Conservation (phyloP, 1,140 invertebrate species). For the Octopus bimaculoides region DNA sequence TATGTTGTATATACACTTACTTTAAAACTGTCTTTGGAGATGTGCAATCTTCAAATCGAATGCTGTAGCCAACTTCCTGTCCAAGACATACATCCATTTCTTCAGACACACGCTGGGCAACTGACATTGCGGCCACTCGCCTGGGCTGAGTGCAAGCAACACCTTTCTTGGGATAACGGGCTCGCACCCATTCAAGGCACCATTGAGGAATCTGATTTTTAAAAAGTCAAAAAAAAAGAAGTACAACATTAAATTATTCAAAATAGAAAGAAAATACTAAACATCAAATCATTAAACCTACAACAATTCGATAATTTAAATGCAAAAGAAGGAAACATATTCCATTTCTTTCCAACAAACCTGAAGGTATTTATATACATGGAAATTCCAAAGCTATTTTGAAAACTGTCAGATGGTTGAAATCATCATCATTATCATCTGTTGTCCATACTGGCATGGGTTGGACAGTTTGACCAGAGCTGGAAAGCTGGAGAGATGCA, state of each 20-base stretch:
- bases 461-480: too few species aligned
- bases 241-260: background rate
- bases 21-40: conserved; percentile 86
- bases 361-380: too few species aligned
- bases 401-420: too few species aligned
- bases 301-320: too few species aligned
- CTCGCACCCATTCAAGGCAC: conserved; percentile 85
- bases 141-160: conserved; percentile 98
- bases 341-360: too few species aligned
- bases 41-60: conserved; percentile 99
- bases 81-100: conserved; percentile 98
- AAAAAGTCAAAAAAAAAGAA: background rate
- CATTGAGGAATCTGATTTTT: conserved; percentile 67
- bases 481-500: too few species aligned
- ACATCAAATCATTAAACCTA: background rate
- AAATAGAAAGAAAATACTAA: background rate
- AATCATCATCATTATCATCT: too few species aligned
- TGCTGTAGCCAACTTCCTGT: conserved; percentile 98
- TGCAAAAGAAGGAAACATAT: too few species aligned
- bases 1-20: conserved; percentile 51
- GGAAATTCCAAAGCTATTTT: too few species aligned
- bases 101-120: conserved; percentile 95
- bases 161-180: conserved; percentile 67
- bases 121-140: conserved; percentile 98
- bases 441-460: too few species aligned